phyloP scores from a whole-genome alignment of 2,797 vertebrate species.

The Morelia viridis region DNA sequence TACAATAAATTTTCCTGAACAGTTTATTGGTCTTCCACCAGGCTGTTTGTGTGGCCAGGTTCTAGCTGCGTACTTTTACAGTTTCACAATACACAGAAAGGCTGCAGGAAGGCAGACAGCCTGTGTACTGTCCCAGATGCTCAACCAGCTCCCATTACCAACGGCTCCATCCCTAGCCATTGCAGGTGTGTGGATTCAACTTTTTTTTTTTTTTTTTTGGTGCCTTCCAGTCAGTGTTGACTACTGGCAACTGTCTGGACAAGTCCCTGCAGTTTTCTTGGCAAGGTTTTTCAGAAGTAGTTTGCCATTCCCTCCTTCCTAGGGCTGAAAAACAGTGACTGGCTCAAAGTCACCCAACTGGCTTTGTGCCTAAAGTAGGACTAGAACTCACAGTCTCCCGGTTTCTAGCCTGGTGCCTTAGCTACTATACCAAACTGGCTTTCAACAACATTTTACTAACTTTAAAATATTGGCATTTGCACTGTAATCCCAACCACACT shows the following conservation, averaged over 20 bases:
- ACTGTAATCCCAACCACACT: slow-evolving; percentile 6
- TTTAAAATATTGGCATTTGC: background rate
- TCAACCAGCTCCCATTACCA: background rate
- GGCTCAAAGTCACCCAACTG: background rate
- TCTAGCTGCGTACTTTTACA: background rate
- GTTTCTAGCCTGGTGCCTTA: background rate
- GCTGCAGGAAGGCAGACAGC: background rate
- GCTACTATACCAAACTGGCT: background rate
- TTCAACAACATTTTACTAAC: background rate
- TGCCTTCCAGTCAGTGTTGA: background rate
- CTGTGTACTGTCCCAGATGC: background rate
- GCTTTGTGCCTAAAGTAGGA: background rate
- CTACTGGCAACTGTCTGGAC: background rate
- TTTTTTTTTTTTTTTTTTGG: rapidly evolving
- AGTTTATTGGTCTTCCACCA: background rate
- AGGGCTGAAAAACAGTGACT: background rate
- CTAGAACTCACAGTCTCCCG: background rate
- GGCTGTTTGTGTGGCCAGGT: background rate
- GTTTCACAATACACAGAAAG: background rate
- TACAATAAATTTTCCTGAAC: background rate
- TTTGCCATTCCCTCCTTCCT: background rate
- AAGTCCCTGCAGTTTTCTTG: background rate
- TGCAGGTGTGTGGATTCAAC: background rate
- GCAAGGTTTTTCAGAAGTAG: background rate
- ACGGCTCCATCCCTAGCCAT: background rate